Evolutionary conservation across 2,113 vertebrate species (phyloP).

Genomic region (Elgaria multicarinata): DNA sequence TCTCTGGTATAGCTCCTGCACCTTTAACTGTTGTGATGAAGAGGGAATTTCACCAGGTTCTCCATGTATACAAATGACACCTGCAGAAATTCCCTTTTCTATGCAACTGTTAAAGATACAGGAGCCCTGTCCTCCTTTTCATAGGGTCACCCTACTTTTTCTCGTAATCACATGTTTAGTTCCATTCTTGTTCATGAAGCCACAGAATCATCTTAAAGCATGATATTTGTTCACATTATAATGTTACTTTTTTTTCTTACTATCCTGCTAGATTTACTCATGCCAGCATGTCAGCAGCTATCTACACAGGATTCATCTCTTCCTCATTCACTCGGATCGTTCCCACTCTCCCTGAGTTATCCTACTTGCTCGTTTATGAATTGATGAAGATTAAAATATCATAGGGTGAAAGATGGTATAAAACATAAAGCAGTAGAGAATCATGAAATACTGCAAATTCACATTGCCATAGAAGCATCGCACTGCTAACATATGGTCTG

Average conservation of each 20-base stretch:
- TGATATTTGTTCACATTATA: not conserved
- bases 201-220: not conserved
- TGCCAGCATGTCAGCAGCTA: not conserved
- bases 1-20: too few relatives aligned
- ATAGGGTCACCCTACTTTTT: too few relatives aligned
- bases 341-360: not conserved
- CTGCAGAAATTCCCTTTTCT: too few relatives aligned
- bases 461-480: not conserved
- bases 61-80: too few relatives aligned
- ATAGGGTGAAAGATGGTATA: rapidly evolving
- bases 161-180: not conserved
- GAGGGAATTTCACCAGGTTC: too few relatives aligned
- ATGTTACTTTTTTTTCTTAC: rapidly evolving
- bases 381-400: not conserved
- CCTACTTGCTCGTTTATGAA: not conserved
- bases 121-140: too few relatives aligned
- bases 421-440: rapidly evolving
- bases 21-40: too few relatives aligned
- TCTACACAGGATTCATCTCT: not conserved
- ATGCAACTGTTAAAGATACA: too few relatives aligned
- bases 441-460: rapidly evolving
- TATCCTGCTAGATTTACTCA: not conserved
- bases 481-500: not conserved
- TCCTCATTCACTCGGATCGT: not conserved
- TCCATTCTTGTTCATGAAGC: conserved; percentile 12